A percentile compares a stretch with the other conserved stretches of the same genome.
Conservation (phyloP, 2,888 invertebrate genomes). For the Trissolcus brochymenae region DNA sequence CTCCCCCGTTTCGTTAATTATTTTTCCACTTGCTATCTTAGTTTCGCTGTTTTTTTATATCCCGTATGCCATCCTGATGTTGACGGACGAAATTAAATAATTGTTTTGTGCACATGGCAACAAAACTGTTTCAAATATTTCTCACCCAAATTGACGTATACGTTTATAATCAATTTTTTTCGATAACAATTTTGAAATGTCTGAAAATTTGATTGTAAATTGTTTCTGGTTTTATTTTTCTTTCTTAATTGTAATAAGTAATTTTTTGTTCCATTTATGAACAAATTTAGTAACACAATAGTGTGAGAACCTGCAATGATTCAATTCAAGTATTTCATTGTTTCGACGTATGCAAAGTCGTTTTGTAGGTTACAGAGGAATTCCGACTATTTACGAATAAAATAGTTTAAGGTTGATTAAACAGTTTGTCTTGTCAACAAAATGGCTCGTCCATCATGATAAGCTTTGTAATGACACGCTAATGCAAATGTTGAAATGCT, state of each 20-base stretch:
- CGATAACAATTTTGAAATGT: background rate
- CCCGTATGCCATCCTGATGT: background rate
- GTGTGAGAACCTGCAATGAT: background rate
- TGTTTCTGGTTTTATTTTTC: too few relatives aligned
- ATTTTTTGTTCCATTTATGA: too few relatives aligned
- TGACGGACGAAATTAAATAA: too few relatives aligned
- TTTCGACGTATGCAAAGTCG: background rate
- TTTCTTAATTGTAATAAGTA: too few relatives aligned
- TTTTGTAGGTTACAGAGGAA: background rate
- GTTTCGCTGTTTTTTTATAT: background rate
- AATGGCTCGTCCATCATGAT: constrained; percentile 11
- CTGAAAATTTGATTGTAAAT: too few relatives aligned
- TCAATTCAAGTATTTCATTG: background rate
- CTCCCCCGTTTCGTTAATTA: constrained; percentile 1
- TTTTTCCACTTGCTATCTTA: background rate
- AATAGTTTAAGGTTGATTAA: constrained; percentile 30
- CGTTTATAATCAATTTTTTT: too few relatives aligned
- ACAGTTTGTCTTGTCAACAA: constrained; percentile 33
- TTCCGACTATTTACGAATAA: constrained; percentile 26
- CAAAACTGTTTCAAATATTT: too few relatives aligned
- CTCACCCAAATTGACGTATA: background rate
- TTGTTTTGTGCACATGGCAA: too few relatives aligned
- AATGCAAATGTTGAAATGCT: constrained; percentile 46
- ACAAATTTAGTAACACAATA: background rate
- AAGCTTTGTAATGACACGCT: constrained; percentile 21